phyloP scores from a whole-genome alignment of 2,797 vertebrate genomes.

The Hapalemur alaotrensis region DNA sequence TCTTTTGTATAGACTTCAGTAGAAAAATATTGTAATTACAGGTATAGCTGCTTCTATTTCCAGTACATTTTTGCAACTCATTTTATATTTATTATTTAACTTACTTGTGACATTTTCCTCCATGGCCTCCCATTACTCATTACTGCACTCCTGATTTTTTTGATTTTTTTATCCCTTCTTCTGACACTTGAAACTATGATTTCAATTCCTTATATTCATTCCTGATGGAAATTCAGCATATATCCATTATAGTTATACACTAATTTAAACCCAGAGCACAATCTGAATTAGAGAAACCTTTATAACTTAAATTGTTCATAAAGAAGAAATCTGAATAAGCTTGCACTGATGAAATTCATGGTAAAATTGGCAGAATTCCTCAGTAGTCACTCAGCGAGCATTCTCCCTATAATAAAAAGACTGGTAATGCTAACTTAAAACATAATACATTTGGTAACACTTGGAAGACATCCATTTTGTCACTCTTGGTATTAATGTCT shows the following conservation, averaged over 20 bases:
- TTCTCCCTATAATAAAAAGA: neutral
- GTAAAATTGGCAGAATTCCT: neutral
- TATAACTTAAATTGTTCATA: neutral
- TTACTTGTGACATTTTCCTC: neutral
- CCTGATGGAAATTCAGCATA: neutral
- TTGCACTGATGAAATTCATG: neutral
- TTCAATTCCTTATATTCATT: neutral
- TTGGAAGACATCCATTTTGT: neutral
- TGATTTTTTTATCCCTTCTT: neutral
- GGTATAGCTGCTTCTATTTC: neutral
- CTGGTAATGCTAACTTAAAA: neutral
- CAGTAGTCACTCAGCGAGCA: neutral
- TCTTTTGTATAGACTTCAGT: neutral
- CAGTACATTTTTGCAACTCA: neutral
- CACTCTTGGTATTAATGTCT: neutral
- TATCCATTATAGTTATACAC: neutral
- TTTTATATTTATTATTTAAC: neutral
- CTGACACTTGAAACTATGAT: neutral
- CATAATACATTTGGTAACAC: neutral
- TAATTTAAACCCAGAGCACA: neutral
- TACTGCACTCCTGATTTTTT: neutral
- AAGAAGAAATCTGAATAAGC: neutral
- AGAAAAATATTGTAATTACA: neutral
- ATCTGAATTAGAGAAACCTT: neutral
- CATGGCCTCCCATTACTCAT: neutral